Base-by-base conservation (phyloP, 2,113 vertebrate genomes). In the Amazona guildingii region DNA sequence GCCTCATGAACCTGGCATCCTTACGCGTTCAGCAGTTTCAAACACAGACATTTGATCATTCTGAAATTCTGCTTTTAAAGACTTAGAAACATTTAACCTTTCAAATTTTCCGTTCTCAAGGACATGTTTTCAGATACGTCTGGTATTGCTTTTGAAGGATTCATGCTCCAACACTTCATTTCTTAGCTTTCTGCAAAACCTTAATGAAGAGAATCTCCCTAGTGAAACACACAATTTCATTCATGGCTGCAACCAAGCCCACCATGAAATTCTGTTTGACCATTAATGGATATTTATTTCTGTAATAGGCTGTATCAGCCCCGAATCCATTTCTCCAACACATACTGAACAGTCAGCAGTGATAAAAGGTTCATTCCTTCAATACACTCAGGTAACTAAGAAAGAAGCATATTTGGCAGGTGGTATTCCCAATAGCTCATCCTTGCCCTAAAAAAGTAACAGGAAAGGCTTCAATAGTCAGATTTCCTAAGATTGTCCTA, bases 1-100 rank as follows among this genome's bases (percentile, higher is more conserved):
- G 49, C 17, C 79, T 67, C 44, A n/a, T 81, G 78, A 95, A 88
- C 93, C 94, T 96, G 94, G 92, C 68, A 86, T 70, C 90, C 85
- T 86, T 75, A 95, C 44, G 85, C 9, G 1, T 46, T 90, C 84
- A 92, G 88, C 55, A 83, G 63, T 73, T 95, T 95, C 75, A 94
- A 86, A 93, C 64, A 78, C 39, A 55, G 92, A 80, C 46, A 96
- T 92, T 80, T 75, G 79, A 94, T 96, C 85, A 94, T 95, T 90
- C 72, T 91, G 49, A 95, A 95, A 95, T 88, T 86, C 70, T 91
- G 46, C 51, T 83, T 77, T 91, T 92, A 76, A 69, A 92, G 62
- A 81, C 83, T 68, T n/a, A 85, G 23, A 90, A 95, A 89, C 29
- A 70, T 83, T 86, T 92, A 96, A 90, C 75, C 37, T 86, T 83